Evolutionary conservation across 2,113 vertebrate species (phyloP), one percentile per base, ranked within the genome.

Genomic region (Chloropsis hardwickii): DNA sequence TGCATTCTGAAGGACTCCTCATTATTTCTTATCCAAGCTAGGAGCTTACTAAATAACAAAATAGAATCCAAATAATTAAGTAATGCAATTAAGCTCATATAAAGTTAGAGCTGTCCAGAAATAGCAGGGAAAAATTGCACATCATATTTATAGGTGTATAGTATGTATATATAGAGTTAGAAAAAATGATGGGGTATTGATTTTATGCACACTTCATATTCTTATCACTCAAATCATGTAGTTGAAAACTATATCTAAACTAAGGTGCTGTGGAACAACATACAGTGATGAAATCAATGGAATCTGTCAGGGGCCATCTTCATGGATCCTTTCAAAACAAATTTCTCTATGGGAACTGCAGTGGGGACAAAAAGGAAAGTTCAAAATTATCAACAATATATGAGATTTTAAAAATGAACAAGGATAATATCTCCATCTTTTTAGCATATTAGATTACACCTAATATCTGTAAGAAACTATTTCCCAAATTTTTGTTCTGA

Each of bases 1-100:
- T 95, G 92, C 91, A 95, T 95, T 92, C 91, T 88, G 86, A 93
- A 95, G 97, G 77, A 37, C 33, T 88, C 94, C 96, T 97, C 94
- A 96, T 98, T 98, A 97, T 97, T 95, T 96, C 88, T 94, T 71
- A 81, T 86, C 86, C 86, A 91, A 90, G 61, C 90, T 53, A 78
- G 84, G 81, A 95, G 95, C 88, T 95, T 96, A 76, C 82, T 92
- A 86, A 94, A 97, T 92, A 94, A 95, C 47, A 86, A 95, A 94
- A 92, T 39, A 90, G 74, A 71, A 88, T 88, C 85, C 70, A 80
- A 87, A 80, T 87, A 92, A 96, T 89, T 84, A 96, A 93, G 96
- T 91, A 96, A 94, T 86, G 73, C 95, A 97, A 94, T 96, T 95
- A 96, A 94, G 50, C 78, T 96, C 81, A 92, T 94, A 96, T 60